phyloP scores from a whole-genome alignment of 2,113 vertebrate genomes.

The Tyto alba region DNA sequence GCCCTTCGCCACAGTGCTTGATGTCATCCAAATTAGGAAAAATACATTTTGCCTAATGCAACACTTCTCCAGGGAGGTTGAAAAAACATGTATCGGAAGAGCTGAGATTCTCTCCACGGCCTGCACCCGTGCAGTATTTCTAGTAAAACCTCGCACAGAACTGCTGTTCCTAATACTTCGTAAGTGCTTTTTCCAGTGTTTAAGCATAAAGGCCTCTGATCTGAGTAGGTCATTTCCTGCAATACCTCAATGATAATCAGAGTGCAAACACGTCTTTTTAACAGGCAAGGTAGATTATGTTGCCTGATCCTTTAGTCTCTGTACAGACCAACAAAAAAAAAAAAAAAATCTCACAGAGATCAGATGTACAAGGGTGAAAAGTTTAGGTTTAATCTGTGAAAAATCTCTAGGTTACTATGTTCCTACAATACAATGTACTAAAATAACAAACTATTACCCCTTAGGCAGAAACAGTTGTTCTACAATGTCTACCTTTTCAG shows the following conservation, averaged over 20 bases:
- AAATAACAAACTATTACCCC: not conserved
- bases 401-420: not conserved
- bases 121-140: not conserved
- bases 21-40: not conserved
- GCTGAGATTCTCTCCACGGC: accelerated
- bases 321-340: not conserved
- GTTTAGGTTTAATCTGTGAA: not conserved
- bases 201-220: not conserved
- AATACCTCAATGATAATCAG: not conserved
- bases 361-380: not conserved
- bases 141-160: not conserved
- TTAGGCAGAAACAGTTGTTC: not conserved
- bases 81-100: not conserved
- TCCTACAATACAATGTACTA: not conserved
- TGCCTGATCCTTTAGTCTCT: not conserved
- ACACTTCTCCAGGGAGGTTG: not conserved
- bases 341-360: not conserved
- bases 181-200: not conserved
- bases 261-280: not conserved
- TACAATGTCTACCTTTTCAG: not conserved
- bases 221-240: not conserved
- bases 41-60: accelerated
- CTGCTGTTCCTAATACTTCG: not conserved
- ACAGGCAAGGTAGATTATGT: accelerated
- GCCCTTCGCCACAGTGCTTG: accelerated